Conservation (phyloP, 2,888 invertebrate genomes). For the Rhogogaster chlorosoma region DNA sequence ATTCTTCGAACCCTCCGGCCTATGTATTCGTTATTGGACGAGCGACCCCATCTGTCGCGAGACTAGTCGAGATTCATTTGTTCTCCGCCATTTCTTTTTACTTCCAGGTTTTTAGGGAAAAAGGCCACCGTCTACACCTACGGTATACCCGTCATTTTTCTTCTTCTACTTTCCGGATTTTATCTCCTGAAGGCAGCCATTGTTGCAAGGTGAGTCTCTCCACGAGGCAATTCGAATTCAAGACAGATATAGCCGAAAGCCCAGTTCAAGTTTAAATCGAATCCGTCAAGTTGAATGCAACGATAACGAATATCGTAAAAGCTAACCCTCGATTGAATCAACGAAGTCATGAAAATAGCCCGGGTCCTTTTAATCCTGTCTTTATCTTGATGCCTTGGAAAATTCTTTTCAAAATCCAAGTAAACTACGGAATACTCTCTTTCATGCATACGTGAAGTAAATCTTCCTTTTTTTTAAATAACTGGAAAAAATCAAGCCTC, state of each 20-base stretch:
- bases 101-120: constrained; percentile 79
- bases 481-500: not conserved
- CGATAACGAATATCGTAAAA: constrained; percentile 22
- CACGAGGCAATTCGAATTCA: not conserved
- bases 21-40: constrained; percentile 31
- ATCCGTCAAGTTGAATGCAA: not conserved
- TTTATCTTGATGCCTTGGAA: not conserved
- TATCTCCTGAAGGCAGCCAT: constrained; percentile 80
- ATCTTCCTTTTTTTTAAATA: too few species aligned
- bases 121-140: constrained; percentile 79
- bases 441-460: not conserved
- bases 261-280: constrained; percentile 7
- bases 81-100: constrained; percentile 22
- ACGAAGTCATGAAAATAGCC: not conserved
- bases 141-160: constrained; percentile 78
- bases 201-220: constrained; percentile 76
- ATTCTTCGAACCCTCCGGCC: not conserved
- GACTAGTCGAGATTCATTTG: constrained; percentile 10
- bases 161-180: constrained; percentile 78
- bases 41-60: constrained; percentile 18
- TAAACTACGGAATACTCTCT: not conserved
- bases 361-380: not conserved
- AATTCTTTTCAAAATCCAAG: not conserved
- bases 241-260: not conserved
- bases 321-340: not conserved